Base-by-base conservation (phyloP, 2,113 vertebrate species). In the Leuciscus idus region DNA sequence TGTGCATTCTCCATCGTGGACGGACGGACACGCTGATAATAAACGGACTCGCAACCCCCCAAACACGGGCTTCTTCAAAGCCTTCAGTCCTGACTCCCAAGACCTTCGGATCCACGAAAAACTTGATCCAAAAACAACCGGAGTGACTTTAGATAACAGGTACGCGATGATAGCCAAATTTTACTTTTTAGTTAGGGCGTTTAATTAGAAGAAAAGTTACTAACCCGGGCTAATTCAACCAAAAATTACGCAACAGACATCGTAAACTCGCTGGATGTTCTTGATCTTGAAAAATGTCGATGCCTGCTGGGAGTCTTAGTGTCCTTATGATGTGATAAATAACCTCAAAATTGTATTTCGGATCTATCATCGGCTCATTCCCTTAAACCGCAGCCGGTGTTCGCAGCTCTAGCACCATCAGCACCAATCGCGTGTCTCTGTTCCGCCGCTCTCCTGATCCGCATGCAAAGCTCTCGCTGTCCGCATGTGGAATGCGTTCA, bases 1-100 rank as follows among this genome's bases (percentile, higher is more conserved):
- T 99, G 98, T 33, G 96, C 96, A 97, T 98, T 99, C 95, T 99
- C 98, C 98, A 99, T 99, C 94, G 84, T 92, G 90, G 90, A 91
- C 87, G 86, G 89, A 87, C 93, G 88, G 17, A 43, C 75, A 64
- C 73, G 26, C 30, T 52, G 28, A 10, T 66, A 5, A 17, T 7
- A 36, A 76, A 91, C 91, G 90, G 91, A 84, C 90, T 85, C 15
- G 84, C 84, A 39, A 64, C 26, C 77, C 77, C 68, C 85, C 89
- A 70, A 48, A 85, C 91, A 74, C 87, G 88, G 85, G 19, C 62
- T 70, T 70, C 81, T 70, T 87, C 91, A 85, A 87, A 55, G n/a
- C 61, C 59, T 64, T 68, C 61, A 30, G 52, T 61, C 77, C 2
- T 80, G 33, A 80, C 7, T 66, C 9, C 43, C 11, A 23, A 70